Percentiles rank a stretch among this genome's conserved stretches.
phyloP scores from a whole-genome alignment of 1,140 invertebrate species.

The Drosophila sproati region DNA sequence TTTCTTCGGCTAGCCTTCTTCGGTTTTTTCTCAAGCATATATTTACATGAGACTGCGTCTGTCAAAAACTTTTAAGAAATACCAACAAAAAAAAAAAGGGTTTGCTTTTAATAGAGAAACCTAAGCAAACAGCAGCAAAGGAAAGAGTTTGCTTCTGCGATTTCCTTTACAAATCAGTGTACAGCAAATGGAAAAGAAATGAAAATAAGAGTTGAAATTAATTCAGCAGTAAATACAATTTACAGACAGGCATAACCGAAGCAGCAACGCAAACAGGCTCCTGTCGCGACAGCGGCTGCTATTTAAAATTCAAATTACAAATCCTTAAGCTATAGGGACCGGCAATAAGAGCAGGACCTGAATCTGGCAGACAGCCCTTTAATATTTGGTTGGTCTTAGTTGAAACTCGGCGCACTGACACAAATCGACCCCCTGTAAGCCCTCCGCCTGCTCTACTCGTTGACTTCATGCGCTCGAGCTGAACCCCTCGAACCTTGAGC shows the following conservation, averaged over 20 bases:
- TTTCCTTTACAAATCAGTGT: slow-evolving; percentile 38
- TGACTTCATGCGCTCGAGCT: slow-evolving; percentile 72
- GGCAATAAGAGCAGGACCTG: background rate
- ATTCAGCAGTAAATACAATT: slow-evolving; percentile 81
- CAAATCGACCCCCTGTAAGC: slow-evolving; percentile 51
- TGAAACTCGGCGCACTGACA: slow-evolving; percentile 48
- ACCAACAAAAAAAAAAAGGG: slow-evolving; percentile 41
- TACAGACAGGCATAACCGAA: slow-evolving; percentile 39
- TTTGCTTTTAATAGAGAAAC: slow-evolving; percentile 74
- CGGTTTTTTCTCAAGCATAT: slow-evolving; percentile 18
- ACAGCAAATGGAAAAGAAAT: slow-evolving; percentile 43
- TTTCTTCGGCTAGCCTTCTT: slow-evolving; percentile 19
- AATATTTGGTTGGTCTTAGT: slow-evolving; percentile 28
- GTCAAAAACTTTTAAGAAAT: slow-evolving; percentile 74
- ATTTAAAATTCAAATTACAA: slow-evolving; percentile 83
- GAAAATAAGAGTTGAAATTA: slow-evolving; percentile 73
- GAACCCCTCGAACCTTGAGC: slow-evolving; percentile 39
- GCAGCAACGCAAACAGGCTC: slow-evolving; percentile 28
- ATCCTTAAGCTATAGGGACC: slow-evolving; percentile 54
- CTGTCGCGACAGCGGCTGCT: slow-evolving; percentile 43
- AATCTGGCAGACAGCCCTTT: slow-evolving; percentile 22
- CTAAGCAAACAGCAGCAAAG: slow-evolving; percentile 66
- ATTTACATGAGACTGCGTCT: slow-evolving; percentile 79
- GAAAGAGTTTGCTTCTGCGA: slow-evolving; percentile 14
- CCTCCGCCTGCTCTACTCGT: slow-evolving; percentile 39